Evolutionary conservation across 2,888 invertebrate genomes (phyloP), one percentile per base, ranked within the genome.

Genomic region (Ormyrus pomaceus): DNA sequence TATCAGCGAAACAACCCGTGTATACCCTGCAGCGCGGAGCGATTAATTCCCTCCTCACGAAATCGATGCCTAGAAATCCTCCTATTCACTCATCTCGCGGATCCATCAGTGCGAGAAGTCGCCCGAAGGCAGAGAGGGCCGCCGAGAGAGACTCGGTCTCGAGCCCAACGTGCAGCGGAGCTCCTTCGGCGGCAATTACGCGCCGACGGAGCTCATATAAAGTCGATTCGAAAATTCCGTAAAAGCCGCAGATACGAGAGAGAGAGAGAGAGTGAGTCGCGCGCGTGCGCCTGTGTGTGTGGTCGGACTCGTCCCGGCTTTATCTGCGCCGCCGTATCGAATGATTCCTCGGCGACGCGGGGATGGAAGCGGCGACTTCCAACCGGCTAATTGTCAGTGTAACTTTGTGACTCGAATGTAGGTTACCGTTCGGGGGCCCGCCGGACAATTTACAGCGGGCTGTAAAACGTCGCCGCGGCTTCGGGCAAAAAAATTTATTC

Each of bases 381-480:
- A 50, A 7, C 46, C 46, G 51, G 79, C 75, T 71, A 71, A 80
- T 76, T 80, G 79, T 66, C 71, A 71, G 75, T 55, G 66, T 59
- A 66, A 75, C 71, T 65, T 69, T 59, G 70, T 51, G 70, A 66
- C 55, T 72, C 19, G 69, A 77, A 77, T 77, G 69, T 77, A 77
- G 80, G 80, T 80, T 80, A 77, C 71, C 51, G 45, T 61, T 56
- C 48, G 65, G 68, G 19, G 19, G 19, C 19, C 19, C 1, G 55
- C 48, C n/a, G 76, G 68, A 72, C n/a, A 76, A 80, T 80, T 80
- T 80, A 80, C 80, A 72, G 48, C 72, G 56, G 56, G 80, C 68
- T 62, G 80, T 80, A 76, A 80, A 80, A 75, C 77, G 58, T 71
- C 65, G 10, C 53, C 48, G 19, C 13, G 68, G 10, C 19, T 9